These are phyloP conservation scores for Drosophila parthenogenetica DNA, from an alignment of 2,888 invertebrate species.

Conservation along the genomic window DNA sequence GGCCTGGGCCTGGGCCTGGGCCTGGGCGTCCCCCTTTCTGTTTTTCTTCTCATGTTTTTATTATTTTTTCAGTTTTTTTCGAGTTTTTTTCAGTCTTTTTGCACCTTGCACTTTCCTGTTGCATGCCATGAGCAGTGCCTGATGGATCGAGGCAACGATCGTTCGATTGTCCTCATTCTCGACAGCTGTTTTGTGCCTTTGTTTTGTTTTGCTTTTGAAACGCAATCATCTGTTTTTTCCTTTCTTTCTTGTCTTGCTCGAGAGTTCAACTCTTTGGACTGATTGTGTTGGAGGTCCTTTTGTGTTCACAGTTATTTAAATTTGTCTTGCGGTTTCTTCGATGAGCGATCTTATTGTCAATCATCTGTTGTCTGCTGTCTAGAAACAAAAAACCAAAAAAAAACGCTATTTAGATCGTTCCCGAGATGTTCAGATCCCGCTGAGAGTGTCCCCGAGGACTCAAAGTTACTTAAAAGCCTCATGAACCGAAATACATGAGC, in stretches of 20 bases:
- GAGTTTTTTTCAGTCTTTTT: slow-evolving; percentile 29
- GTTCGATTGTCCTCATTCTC: slow-evolving; percentile 48
- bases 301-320: slow-evolving; percentile 74
- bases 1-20: slow-evolving; percentile 53
- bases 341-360: slow-evolving; percentile 65
- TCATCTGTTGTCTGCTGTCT: slow-evolving; percentile 70
- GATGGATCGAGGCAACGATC: slow-evolving; percentile 27
- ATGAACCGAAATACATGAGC: slow-evolving; percentile 25
- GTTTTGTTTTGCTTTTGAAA: slow-evolving; percentile 47
- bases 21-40: slow-evolving; percentile 32
- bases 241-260: slow-evolving; percentile 7
- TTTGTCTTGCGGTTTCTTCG: slow-evolving; percentile 74
- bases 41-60: slow-evolving; percentile 26
- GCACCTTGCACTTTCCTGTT: slow-evolving; percentile 73
- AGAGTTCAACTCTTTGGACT: slow-evolving; percentile 45
- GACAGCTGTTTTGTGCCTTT: slow-evolving; percentile 76
- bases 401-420: slow-evolving; percentile 50
- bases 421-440: slow-evolving; percentile 33
- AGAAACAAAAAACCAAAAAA: neutral
- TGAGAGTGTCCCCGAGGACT: neutral
- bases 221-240: slow-evolving; percentile 58
- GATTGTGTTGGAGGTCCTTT: slow-evolving; percentile 13
- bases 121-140: slow-evolving; percentile 40
- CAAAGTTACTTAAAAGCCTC: slow-evolving; percentile 1
- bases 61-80: neutral